Evolutionary conservation across 2,797 vertebrate species (phyloP).

Genomic region (Diceros bicornis): DNA sequence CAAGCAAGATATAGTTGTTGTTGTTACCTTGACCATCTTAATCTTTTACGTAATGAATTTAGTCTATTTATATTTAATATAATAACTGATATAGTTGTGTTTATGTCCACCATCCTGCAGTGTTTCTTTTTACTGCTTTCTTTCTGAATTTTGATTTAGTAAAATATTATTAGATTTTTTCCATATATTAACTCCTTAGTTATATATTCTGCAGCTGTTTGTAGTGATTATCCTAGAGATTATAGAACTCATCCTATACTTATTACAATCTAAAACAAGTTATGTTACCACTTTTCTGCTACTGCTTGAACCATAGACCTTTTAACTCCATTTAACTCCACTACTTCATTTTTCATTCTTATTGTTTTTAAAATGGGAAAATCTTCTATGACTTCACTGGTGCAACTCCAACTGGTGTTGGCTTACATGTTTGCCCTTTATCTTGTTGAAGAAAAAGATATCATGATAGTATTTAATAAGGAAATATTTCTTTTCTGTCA

Average conservation of each 20-base stretch:
- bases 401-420: not conserved
- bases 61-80: not conserved
- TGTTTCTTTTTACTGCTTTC: not conserved
- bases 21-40: not conserved
- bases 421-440: not conserved
- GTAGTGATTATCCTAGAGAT: not conserved
- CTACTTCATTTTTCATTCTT: not conserved
- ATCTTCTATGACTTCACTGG: not conserved
- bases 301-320: not conserved
- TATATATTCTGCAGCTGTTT: not conserved
- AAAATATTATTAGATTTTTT: not conserved
- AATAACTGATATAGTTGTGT: not conserved
- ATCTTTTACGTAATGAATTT: not conserved
- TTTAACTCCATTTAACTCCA: not conserved
- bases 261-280: not conserved
- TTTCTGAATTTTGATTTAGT: not conserved
- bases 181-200: not conserved
- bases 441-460: not conserved
- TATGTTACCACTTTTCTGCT: not conserved
- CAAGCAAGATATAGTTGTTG: not conserved
- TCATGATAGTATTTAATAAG: not conserved
- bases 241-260: not conserved
- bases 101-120: not conserved
- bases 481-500: not conserved
- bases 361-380: not conserved